A percentile compares a stretch with the other conserved stretches of the same genome.
Evolutionary conservation across 1,140 invertebrate species (phyloP).

Genomic region (Atta texana): DNA sequence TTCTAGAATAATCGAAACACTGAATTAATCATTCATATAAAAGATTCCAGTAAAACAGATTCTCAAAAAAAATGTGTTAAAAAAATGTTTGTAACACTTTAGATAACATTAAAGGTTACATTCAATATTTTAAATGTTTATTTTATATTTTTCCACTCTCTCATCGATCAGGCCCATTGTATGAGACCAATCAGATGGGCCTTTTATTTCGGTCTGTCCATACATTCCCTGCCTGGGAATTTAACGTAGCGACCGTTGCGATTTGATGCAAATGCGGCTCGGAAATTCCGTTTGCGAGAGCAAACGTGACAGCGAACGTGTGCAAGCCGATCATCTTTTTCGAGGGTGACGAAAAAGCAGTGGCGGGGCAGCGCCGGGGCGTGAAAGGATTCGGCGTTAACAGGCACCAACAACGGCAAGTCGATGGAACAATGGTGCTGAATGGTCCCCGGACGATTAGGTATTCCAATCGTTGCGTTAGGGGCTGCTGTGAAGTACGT

Average conservation of each 20-base stretch:
- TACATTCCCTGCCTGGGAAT: conserved; percentile 57
- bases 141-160: conserved; percentile 42
- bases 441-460: conserved; percentile 83
- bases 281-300: conserved; percentile 58
- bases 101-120: neutral
- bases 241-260: conserved; percentile 37
- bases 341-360: conserved; percentile 56
- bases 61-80: neutral
- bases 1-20: neutral
- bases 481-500: conserved; percentile 81
- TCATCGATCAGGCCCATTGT: conserved; percentile 50
- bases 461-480: conserved; percentile 85
- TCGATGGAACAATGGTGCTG: conserved; percentile 73
- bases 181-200: conserved; percentile 45
- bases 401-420: conserved; percentile 75
- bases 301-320: conserved; percentile 62
- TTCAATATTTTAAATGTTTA: conserved; percentile 32
- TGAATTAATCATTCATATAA: neutral
- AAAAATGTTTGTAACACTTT: neutral
- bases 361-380: conserved; percentile 66
- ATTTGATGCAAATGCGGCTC: conserved; percentile 62
- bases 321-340: conserved; percentile 72
- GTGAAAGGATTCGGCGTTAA: conserved; percentile 77
- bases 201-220: conserved; percentile 55
- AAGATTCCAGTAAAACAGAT: neutral